Evolutionary conservation across 35 echinoderm and acorn worm genomes (phyloP), one percentile per base, ranked within the genome.

Genomic region (Ptychodera flava): DNA sequence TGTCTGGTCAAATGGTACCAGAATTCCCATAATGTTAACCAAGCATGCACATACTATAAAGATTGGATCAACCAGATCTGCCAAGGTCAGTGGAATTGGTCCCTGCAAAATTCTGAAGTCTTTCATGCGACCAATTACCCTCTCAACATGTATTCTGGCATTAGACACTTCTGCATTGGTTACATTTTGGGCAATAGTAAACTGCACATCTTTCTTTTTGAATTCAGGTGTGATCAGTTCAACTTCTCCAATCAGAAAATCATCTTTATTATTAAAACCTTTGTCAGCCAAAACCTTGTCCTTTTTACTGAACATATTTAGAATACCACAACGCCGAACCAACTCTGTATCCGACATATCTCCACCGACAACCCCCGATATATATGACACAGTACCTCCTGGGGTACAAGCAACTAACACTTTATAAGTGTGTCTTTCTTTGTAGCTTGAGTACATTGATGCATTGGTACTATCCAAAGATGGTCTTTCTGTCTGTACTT

Each of bases 231-330:
- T 95, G 2, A 92, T 78, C 15, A 95, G 84, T 84, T 87, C 89
- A 1, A 95, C 93, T 64, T 92, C 83, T 33, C 88, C 89, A 1
- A 89, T 35, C 29, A 95, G 79, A 27, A 95, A 86, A 0, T 92
- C 80, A 86, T 95, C 93, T 33, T 95, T 90, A 33, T 89, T 95
- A 45, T 95, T 89, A 81, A 95, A 95, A 34, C 87, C 93, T 31
- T 87, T 31, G 35, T 95, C 93, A 29, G 93, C 93, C 90, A 95
- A 89, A 32, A 85, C 31, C 32, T 89, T 90, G 37, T 95, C 93
- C 15, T 88, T 85, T 82, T 86, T 34, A 27, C 90, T 90, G 34
- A 95, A 80, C 34, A 34, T 36, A 27, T 94, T 86, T 15, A 91
- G 37, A 28, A 94, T 0, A 34, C 80, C 80, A 79, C 87, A 80